Evolutionary conservation across 1,140 invertebrate genomes (phyloP).

Genomic region (Scaptomyza hsui): DNA sequence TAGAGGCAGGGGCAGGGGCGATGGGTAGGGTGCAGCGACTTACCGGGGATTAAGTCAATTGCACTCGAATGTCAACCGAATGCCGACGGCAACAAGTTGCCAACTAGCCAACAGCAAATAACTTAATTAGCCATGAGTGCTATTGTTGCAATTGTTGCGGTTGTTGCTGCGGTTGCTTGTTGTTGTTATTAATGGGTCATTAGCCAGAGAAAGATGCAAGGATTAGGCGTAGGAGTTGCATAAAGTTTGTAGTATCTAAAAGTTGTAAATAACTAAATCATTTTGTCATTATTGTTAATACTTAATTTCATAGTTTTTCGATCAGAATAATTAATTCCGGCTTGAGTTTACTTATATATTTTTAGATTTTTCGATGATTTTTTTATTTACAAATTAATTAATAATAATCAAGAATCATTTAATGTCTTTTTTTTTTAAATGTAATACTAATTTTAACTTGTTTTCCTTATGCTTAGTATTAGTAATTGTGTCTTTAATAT

Average conservation of each 20-base stretch:
- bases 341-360: too few species aligned
- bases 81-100: conserved; percentile 76
- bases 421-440: too few species aligned
- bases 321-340: too few species aligned
- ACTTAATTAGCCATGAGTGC: conserved; percentile 70
- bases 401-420: too few species aligned
- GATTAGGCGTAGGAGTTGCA: conserved; percentile 30
- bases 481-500: too few species aligned
- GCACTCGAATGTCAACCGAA: conserved; percentile 78
- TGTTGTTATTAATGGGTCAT: conserved; percentile 40
- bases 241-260: background rate
- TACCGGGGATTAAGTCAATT: conserved; percentile 77
- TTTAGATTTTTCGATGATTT: too few species aligned
- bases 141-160: conserved; percentile 44
- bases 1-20: conserved; percentile 16
- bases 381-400: too few species aligned
- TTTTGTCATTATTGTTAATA: background rate
- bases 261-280: background rate
- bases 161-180: background rate
- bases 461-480: too few species aligned
- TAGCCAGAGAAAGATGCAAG: conserved; percentile 24
- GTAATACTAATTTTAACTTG: too few species aligned
- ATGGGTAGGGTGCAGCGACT: conserved; percentile 36
- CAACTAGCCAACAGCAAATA: conserved; percentile 70
- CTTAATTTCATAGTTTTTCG: too few species aligned